Base-by-base conservation (phyloP, 2,888 invertebrate species). In the Oeneis ivallda region DNA sequence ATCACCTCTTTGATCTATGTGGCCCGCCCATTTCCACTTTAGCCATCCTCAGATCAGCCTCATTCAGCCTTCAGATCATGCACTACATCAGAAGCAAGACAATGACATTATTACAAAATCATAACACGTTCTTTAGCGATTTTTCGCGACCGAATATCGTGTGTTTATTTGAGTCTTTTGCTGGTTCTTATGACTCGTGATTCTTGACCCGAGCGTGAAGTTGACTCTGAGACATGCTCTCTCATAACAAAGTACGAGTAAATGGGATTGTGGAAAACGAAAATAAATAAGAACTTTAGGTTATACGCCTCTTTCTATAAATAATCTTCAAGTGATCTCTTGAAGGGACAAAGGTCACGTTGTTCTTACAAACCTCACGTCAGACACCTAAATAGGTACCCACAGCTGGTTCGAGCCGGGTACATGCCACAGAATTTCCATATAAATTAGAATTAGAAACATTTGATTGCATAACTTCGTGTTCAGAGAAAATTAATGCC, bases 381-480 rank as follows among this genome's bases (percentile, higher is more conserved):
- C 37, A 37, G 37, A 7, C 37, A 37, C 37, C 70, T 67, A 68
- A 70, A 72, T 79, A 79, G n/a, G n/a, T n/a, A n/a, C 81, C 80
- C 81, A 79, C 75, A 72, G 71, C 74, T 70, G 69, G 69, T 74
- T 67, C 73, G 72, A 70, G 73, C 70, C 73, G 73, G 73, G 71
- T 71, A 72, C 78, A 75, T 72, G 76, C 79, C 76, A 68, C 74
- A 70, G 69, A 76, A 89, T 89, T 87, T 82, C 78, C 89, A 89
- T 89, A 84, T 86, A 88, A 86, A 89, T 89, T 86, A 86, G 84
- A 86, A 79, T 72, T 76, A 79, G 80, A 47, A 17, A 79, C 80
- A 81, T 84, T 86, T 80, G 77, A 84, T 82, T 79, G 75, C 77
- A 74, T 78, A 71, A 74, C 71, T 73, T 71, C 66, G 56, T 67